Conservation (phyloP, 2,113 vertebrate genomes). For the Spea multiplicata region DNA sequence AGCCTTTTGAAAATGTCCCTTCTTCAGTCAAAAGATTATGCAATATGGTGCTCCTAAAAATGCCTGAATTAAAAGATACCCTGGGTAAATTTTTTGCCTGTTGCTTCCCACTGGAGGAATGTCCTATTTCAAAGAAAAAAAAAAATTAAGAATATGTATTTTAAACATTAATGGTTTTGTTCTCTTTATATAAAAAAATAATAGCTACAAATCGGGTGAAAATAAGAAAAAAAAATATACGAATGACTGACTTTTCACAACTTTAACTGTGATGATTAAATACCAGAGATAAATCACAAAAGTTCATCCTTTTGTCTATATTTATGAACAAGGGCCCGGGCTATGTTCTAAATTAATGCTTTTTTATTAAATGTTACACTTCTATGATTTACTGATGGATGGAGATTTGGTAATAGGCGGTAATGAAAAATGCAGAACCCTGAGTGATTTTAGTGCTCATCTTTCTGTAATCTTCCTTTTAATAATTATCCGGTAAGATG, state of each 20-base stretch:
- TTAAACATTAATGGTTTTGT: too few species aligned
- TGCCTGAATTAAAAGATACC: too few species aligned
- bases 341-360: background rate
- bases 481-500: slow-evolving; percentile 13
- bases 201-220: background rate
- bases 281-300: background rate
- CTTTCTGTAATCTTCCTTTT: slow-evolving; percentile 24
- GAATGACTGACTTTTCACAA: background rate
- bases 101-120: too few species aligned
- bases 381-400: slow-evolving; percentile 9
- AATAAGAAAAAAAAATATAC: background rate
- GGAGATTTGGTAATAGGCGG: slow-evolving; percentile 5
- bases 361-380: slow-evolving; percentile 16
- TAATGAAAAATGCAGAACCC: slow-evolving; percentile 18
- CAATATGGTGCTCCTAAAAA: too few species aligned
- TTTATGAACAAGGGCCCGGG: background rate
- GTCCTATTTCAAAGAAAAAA: too few species aligned
- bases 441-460: slow-evolving; percentile 22
- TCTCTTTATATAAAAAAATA: too few species aligned
- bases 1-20: too few species aligned
- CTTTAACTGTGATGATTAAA: background rate
- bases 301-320: background rate
- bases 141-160: too few species aligned
- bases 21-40: too few species aligned
- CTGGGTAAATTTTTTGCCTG: too few species aligned